phyloP scores from a whole-genome alignment of 2,888 invertebrate genomes.

The Athripsodes cinereus region DNA sequence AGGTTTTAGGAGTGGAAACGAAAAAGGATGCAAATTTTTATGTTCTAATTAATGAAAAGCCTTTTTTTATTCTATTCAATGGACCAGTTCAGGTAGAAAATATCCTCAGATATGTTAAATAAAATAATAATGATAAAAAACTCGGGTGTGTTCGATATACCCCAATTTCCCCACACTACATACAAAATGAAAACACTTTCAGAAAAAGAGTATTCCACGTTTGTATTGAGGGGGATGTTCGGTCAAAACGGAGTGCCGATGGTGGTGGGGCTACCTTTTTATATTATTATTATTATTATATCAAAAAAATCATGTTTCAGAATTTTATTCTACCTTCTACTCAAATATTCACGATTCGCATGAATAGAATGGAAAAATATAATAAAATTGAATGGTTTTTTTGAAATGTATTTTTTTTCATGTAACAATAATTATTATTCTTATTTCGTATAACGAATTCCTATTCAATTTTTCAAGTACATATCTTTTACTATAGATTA shows the following conservation, averaged over 20 bases:
- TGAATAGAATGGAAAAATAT: conserved; percentile 13
- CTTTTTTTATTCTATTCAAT: conserved; percentile 21
- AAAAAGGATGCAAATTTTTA: conserved; percentile 23
- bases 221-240: conserved; percentile 8
- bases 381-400: conserved; percentile 25
- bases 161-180: conserved; percentile 12
- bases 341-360: neutral
- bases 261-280: conserved; percentile 5
- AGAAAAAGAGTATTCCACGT: conserved; percentile 14
- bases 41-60: conserved; percentile 28
- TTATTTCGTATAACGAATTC: neutral
- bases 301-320: conserved; percentile 5
- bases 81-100: conserved; percentile 21
- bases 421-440: no score
- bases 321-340: conserved; percentile 14
- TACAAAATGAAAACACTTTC: conserved; percentile 11
- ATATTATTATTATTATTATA: conserved; percentile 7
- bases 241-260: conserved; percentile 6
- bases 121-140: no score
- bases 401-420: neutral
- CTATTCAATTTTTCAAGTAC: no score
- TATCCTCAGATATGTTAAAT: conserved; percentile 16
- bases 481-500: no score
- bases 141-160: neutral
- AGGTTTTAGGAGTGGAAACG: neutral